Evolutionary conservation across 2,888 invertebrate species (phyloP), one percentile per base, ranked within the genome.

Genomic region (Quadriops clusia): DNA sequence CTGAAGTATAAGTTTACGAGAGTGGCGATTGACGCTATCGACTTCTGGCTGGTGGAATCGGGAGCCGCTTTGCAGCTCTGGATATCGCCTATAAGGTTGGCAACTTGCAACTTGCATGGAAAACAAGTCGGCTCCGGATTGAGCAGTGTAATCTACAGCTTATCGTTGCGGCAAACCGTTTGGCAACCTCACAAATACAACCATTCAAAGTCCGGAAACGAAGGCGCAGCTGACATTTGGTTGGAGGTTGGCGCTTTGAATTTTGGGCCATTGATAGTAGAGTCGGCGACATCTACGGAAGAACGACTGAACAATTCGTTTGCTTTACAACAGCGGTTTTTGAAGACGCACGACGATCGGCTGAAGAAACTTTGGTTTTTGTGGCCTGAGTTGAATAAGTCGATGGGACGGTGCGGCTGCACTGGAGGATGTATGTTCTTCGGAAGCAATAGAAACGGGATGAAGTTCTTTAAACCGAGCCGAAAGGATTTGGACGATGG

Each of bases 391-490:
- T 58, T 60, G 24, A 58, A 76, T 42, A 67, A 68, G 34, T 64
- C 73, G 0, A 42, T 51, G 11, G 63, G 63, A 15, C 84, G 82
- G 44, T 98, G 97, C 56, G 97, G 95, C 1, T 98, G 97, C 56
- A 81, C 84, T 16, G 97, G 97, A 3, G 94, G 94, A 1, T 94
- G 93, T 53, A 70, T 71, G 7, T 98, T 98, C 64, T 97, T 97
- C 54, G 97, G 94, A 2, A 77, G 74, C 31, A 94, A 94, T 58
- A 73, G 76, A 50, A 91, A 93, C 56, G 95, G 94, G 0, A 64
- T 74, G 7, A 75, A 77, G 42, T 93, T 94, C 61, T 85, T 95
- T 43, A 84, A 85, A 50, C 89, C 90, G 0, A 80, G 74, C 39
- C 68, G 77, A 14, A 75, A 78, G 34, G 89, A 89, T 61, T 63